Evolutionary conservation across 2,888 invertebrate species (phyloP), one percentile per base, ranked within the genome.

Genomic region (Macrosiphum euphorbiae): DNA sequence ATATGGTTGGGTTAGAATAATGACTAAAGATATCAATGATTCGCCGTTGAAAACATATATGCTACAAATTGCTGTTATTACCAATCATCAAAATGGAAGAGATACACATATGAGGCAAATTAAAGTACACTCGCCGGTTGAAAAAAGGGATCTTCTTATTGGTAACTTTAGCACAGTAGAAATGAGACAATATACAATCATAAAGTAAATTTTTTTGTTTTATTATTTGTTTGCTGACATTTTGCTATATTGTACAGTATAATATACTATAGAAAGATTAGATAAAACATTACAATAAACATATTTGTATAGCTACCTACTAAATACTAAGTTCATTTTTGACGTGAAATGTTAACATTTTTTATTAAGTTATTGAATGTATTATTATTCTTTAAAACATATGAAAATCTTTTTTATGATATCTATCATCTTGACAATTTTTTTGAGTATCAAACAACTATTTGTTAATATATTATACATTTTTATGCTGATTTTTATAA

Each of bases 41-140:
- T 97, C 98, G 95, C 98, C 98, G 4, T 98, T 99, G 90, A 97
- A 99, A 95, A 99, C 99, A 35, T 99, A 99, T 95, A 99, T 99
- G 98, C 97, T 99, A 92, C 99, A 99, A 96, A 98, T 99, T 95
- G 99, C 99, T 41, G 98, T 99, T 1, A 97, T 99, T 88, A 98
- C 99, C 95, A 99, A 99, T 96, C 99, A 99, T 96, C 99, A 99
- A 96, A 99, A 99, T 96, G 99, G 99, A 8, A 96, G 99, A 94
- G 99, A 99, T 95, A 99, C 99, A 1, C 99, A 99, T 95, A 98
- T 99, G 97, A 97, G 99, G 92, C 99, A 99, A 96, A 99, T 99
- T 94, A 98, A 99, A 96, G 98, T 99, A 93, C 98, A 99, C 96
- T 99, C 99, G 90, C 99, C 99, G 0, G 97, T 96, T 95, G 96